Evolutionary conservation across 2,113 vertebrate species (phyloP).

Genomic region (Chaetops frenatus): DNA sequence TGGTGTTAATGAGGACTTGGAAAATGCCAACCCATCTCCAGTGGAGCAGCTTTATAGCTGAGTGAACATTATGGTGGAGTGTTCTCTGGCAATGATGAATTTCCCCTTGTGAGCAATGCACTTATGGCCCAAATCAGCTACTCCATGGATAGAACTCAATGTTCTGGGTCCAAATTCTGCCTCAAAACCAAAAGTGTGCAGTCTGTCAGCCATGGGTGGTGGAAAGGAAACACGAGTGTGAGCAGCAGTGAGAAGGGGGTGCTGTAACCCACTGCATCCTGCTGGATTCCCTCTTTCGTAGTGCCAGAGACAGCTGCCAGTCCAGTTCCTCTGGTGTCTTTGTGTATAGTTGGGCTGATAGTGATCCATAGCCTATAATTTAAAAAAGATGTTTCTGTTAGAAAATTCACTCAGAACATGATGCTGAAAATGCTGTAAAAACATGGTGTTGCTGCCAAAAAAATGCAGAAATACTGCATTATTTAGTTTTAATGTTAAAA

Average conservation of each 20-base stretch:
- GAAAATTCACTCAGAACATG: neutral
- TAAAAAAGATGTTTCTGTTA: neutral
- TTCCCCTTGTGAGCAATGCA: neutral
- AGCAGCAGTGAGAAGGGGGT: neutral
- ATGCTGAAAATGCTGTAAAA: neutral
- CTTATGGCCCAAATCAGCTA: neutral
- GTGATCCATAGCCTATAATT: neutral
- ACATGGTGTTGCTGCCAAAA: neutral
- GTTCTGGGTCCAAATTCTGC: neutral
- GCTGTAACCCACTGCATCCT: neutral
- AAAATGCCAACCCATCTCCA: constrained; percentile 44
- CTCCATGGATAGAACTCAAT: neutral
- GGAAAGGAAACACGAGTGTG: neutral
- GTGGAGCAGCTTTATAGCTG: constrained; percentile 28
- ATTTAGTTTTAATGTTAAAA: neutral
- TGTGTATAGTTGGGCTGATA: neutral
- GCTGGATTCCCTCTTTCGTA: neutral
- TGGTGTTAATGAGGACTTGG: constrained; percentile 47
- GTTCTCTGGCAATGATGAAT: constrained; percentile 37
- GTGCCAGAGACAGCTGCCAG: neutral
- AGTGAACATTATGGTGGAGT: constrained; percentile 20
- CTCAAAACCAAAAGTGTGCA: neutral
- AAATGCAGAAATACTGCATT: neutral
- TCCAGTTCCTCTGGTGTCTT: neutral
- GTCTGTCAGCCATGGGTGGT: neutral